These are phyloP conservation scores for Rhodeus uyekii DNA, from an alignment of 2,797 vertebrate species.

Conservation along the genomic window DNA sequence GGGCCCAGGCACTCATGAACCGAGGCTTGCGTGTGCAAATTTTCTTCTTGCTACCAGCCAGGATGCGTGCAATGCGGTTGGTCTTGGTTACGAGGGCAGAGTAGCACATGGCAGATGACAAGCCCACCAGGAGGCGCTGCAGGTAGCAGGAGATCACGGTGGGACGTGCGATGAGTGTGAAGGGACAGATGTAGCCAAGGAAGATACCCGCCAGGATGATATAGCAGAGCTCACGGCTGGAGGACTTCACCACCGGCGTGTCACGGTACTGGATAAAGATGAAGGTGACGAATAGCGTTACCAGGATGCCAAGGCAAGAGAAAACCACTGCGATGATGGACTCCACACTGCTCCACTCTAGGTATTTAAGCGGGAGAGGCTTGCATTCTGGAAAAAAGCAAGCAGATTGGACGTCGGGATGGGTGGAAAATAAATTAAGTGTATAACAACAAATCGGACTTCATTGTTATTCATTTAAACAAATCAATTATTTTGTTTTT, in stretches of 20 bases:
- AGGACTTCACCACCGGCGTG: slow-evolving; percentile 98
- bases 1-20: slow-evolving; percentile 99
- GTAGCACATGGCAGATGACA: slow-evolving; percentile 98
- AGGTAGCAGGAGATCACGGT: slow-evolving; percentile 93
- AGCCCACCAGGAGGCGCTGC: slow-evolving; percentile 94
- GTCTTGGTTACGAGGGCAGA: slow-evolving; percentile 98
- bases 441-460: neutral
- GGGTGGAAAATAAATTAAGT: neutral
- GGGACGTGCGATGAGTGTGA: slow-evolving; percentile 93
- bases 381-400: slow-evolving; percentile 81
- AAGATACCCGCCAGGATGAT: slow-evolving; percentile 97
- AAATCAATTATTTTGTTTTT: neutral
- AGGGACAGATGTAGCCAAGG: slow-evolving; percentile 96
- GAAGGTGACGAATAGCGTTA: slow-evolving; percentile 97
- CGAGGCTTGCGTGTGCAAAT: slow-evolving; percentile 96
- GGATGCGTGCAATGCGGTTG: slow-evolving; percentile 96
- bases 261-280: slow-evolving; percentile 98
- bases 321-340: slow-evolving; percentile 96
- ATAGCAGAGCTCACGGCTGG: slow-evolving; percentile 96
- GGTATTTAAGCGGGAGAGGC: slow-evolving; percentile 88
- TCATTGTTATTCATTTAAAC: neutral
- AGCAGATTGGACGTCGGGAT: slow-evolving; percentile 18
- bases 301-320: slow-evolving; percentile 94
- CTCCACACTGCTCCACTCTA: slow-evolving; percentile 95
- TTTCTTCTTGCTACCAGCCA: slow-evolving; percentile 99